Evolutionary conservation across 2,888 invertebrate species (phyloP), one percentile per base, ranked within the genome.

Genomic region (Hydrotaea diabolus): DNA sequence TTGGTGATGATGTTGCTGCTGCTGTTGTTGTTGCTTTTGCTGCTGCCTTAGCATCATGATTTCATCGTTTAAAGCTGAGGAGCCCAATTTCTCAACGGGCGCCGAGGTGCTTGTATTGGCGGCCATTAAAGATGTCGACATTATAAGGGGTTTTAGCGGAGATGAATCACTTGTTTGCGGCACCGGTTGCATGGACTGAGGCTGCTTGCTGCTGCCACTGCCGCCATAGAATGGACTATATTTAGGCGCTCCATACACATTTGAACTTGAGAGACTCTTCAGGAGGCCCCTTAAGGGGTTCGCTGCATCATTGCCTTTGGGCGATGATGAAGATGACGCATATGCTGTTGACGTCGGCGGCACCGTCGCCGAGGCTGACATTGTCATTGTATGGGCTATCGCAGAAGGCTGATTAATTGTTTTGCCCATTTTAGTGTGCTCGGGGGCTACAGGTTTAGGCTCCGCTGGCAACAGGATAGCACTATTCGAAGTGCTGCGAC

Each of bases 211-310:
- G 64, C 21, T 76, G 82, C 13, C 84, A 86, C 17, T 80, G 9
- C 43, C 46, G 23, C 87, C 85, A 85, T 87, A 87, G 83, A 89
- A 89, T 53, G 90, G 89, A 80, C 86, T 88, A 86, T 87, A 87
- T 87, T 87, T 88, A 86, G 87, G 75, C 17, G 85, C 46, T 72
- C 88, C 88, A 82, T 89, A 90, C 66, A 92, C 90, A 88, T 91
- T 91, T 78, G 92, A 92, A 87, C 93, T 92, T 81, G 93, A 93
- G 11, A 90, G 90, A 85, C 92, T 92, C 80, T 92, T 92, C 2
- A 90, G 80, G 0, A 92, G 88, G 43, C 90, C 91, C 26, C 86
- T 74, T 26, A 79, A 75, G 23, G 86, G 79, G 79, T 85, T 86
- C 5, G 80, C 11, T 23, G 82, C 64, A 31, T 26, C 64, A 77